These are phyloP conservation scores for Gopherus flavomarginatus DNA, from an alignment of 2,113 vertebrate species.

Conservation along the genomic window DNA sequence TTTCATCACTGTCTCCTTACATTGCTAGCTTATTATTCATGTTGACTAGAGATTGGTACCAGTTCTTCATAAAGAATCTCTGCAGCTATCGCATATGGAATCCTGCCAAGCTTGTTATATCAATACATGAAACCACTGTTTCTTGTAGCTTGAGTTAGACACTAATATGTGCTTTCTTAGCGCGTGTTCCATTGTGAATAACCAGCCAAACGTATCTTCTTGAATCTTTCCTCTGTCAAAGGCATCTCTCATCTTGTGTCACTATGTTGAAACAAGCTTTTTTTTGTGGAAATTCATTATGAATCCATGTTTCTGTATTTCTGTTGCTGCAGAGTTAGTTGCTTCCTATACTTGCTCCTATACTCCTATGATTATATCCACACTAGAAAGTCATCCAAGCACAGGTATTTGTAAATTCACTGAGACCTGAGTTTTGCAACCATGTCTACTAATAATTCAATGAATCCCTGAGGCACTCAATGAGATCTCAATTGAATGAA, in stretches of 20 bases:
- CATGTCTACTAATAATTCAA: not conserved
- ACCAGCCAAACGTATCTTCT: not conserved
- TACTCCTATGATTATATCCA: not conserved
- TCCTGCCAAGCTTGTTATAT: not conserved
- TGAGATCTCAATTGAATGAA: not conserved
- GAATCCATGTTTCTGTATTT: not conserved
- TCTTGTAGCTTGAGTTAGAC: not conserved
- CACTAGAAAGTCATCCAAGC: not conserved
- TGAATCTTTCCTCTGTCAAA: not conserved
- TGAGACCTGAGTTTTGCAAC: not conserved
- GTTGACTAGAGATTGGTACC: conserved; percentile 18
- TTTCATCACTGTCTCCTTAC: conserved; percentile 1
- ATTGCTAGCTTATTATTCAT: conserved; percentile 16
- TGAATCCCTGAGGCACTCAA: not conserved
- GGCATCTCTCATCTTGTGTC: not conserved
- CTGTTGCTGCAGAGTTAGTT: not conserved
- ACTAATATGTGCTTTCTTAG: not conserved
- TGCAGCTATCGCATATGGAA: not conserved
- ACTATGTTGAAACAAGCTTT: not conserved
- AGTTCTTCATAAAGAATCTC: not conserved
- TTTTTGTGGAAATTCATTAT: not conserved
- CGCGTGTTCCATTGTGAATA: not conserved
- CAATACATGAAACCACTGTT: not conserved
- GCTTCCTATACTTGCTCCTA: not conserved
- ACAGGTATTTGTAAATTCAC: not conserved